These are phyloP conservation scores for Musca vetustissima DNA, from an alignment of 1,140 invertebrate species.

Conservation along the genomic window DNA sequence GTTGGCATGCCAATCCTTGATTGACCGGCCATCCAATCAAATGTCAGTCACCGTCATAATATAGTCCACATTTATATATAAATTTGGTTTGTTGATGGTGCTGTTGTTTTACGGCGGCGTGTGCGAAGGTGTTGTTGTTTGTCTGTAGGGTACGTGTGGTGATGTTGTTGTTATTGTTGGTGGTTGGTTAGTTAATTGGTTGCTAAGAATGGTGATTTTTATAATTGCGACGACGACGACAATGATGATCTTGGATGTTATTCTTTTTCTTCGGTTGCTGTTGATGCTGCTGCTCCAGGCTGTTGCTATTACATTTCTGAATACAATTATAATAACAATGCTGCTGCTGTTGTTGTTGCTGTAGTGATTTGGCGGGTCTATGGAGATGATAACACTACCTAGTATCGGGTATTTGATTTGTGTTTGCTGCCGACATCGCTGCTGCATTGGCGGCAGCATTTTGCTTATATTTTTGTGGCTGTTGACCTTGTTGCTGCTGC, in stretches of 20 bases:
- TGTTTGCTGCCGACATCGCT: constrained; percentile 28
- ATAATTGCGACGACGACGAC: constrained; percentile 19
- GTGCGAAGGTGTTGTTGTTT: too few species aligned
- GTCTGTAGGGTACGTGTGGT: background rate
- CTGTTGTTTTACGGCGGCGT: too few species aligned
- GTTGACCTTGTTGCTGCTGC: constrained; percentile 38
- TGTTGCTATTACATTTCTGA: constrained; percentile 26
- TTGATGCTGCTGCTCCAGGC: constrained; percentile 1
- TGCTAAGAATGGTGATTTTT: constrained; percentile 21
- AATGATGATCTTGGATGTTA: constrained; percentile 8
- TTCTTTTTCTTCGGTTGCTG: too few species aligned
- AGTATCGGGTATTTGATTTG: constrained; percentile 55
- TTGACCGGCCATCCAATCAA: too few species aligned
- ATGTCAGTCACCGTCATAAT: too few species aligned
- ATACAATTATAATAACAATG: constrained; percentile 31
- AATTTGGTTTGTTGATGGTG: too few species aligned
- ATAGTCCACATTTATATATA: too few species aligned
- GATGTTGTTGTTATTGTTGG: constrained; percentile 9
- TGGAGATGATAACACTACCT: constrained; percentile 50
- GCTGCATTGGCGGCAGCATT: constrained; percentile 25
- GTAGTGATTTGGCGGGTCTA: constrained; percentile 26
- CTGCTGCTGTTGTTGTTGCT: constrained; percentile 39
- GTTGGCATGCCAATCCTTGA: too few species aligned
- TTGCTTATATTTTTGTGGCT: constrained; percentile 46
- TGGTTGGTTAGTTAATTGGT: constrained; percentile 11